phyloP scores from a whole-genome alignment of 1,140 invertebrate genomes.

The Bombus turneri region DNA sequence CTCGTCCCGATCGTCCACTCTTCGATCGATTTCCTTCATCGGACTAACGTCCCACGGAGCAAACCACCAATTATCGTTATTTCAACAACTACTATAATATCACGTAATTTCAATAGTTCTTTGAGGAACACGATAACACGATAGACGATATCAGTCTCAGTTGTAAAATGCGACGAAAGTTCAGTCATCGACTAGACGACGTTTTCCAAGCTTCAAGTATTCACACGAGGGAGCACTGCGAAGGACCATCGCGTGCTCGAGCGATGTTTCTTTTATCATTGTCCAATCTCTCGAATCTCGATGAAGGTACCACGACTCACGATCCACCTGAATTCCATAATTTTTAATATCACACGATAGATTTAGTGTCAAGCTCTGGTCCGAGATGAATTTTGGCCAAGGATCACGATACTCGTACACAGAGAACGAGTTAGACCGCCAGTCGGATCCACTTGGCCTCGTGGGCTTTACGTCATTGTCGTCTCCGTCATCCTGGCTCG shows the following conservation, averaged over 20 bases:
- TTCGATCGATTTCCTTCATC: background rate
- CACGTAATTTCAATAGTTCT: background rate
- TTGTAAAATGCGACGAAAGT: background rate
- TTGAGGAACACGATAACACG: background rate
- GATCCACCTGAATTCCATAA: background rate
- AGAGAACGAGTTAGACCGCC: background rate
- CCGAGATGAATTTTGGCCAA: background rate
- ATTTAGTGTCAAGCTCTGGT: too few species aligned
- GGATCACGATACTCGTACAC: background rate
- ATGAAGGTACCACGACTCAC: background rate
- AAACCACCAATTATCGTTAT: background rate
- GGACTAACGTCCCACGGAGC: background rate
- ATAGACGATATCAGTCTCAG: background rate
- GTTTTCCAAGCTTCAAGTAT: background rate
- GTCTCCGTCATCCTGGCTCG: slow-evolving; percentile 37
- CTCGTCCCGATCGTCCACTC: background rate
- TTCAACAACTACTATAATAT: background rate
- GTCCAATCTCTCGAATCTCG: background rate
- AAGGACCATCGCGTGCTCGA: background rate
- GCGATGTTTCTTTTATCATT: background rate
- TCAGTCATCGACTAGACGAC: slow-evolving; percentile 33
- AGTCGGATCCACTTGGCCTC: slow-evolving; percentile 41
- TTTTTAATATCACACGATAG: background rate
- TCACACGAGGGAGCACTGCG: background rate
- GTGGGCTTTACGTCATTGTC: slow-evolving; percentile 53